Conservation (phyloP, 2,113 vertebrate species). For the Sylvietta virens region DNA sequence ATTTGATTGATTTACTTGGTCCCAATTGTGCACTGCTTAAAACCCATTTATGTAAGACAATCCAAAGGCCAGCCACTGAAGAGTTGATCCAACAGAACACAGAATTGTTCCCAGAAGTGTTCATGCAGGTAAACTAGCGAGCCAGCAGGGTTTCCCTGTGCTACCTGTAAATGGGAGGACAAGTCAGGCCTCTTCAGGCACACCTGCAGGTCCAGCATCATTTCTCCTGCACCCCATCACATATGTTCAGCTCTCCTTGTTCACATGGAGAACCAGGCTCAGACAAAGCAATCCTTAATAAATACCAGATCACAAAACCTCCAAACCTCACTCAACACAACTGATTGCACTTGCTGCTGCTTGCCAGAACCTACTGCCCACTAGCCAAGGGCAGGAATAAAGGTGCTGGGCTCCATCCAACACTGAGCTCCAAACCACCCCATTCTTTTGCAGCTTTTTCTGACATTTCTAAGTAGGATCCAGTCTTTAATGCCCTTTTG, state of each 20-base stretch:
- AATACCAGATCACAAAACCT: neutral
- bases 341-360: neutral
- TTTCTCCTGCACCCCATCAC: neutral
- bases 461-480: neutral
- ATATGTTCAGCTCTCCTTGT: neutral
- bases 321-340: neutral
- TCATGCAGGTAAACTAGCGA: fast-evolving
- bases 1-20: neutral
- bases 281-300: neutral
- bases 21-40: neutral
- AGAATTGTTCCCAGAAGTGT: fast-evolving
- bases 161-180: neutral
- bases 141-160: neutral
- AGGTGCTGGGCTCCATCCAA: neutral
- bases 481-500: neutral
- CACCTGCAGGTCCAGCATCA: neutral
- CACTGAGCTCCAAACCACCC: neutral
- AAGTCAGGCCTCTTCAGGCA: neutral
- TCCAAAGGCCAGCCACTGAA: neutral
- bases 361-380: neutral
- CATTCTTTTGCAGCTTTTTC: neutral
- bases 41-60: fast-evolving
- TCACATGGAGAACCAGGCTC: neutral
- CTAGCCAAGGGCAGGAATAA: neutral
- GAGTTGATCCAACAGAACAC: neutral